These are phyloP conservation scores for Yponomeuta cagnagella DNA, from an alignment of 2,888 invertebrate genomes.

Conservation along the genomic window DNA sequence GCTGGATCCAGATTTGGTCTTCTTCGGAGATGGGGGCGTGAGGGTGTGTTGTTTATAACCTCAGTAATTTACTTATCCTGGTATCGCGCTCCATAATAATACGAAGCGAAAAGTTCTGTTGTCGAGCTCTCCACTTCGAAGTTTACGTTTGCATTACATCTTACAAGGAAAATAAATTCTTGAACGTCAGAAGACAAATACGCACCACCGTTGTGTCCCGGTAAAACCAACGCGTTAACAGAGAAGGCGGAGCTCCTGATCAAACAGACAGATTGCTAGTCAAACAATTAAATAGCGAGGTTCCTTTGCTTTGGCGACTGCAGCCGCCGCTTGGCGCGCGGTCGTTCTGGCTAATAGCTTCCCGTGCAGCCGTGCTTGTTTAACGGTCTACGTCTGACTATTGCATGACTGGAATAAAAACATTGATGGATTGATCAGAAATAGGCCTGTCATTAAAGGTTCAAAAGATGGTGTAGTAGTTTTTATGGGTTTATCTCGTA, in stretches of 20 bases:
- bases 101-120: constrained; percentile 22
- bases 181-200: constrained; percentile 38
- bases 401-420: constrained; percentile 58
- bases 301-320: constrained; percentile 43
- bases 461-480: too few relatives aligned
- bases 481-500: too few relatives aligned
- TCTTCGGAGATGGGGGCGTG: too few relatives aligned
- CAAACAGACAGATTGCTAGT: constrained; percentile 66
- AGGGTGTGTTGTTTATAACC: too few relatives aligned
- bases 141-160: not conserved
- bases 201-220: constrained; percentile 26
- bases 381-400: constrained; percentile 45
- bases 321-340: not conserved
- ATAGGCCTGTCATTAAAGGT: too few relatives aligned
- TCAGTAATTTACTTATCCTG: too few relatives aligned
- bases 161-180: constrained; percentile 10
- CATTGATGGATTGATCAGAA: constrained; percentile 19
- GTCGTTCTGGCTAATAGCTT: constrained; percentile 37
- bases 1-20: too few relatives aligned
- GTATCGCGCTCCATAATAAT: not conserved
- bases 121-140: not conserved
- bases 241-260: constrained; percentile 56
- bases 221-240: constrained; percentile 46
- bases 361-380: constrained; percentile 46
- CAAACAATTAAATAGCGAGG: constrained; percentile 57